phyloP scores from a whole-genome alignment of 2,797 vertebrate species.

The Rhinophrynus dorsalis region DNA sequence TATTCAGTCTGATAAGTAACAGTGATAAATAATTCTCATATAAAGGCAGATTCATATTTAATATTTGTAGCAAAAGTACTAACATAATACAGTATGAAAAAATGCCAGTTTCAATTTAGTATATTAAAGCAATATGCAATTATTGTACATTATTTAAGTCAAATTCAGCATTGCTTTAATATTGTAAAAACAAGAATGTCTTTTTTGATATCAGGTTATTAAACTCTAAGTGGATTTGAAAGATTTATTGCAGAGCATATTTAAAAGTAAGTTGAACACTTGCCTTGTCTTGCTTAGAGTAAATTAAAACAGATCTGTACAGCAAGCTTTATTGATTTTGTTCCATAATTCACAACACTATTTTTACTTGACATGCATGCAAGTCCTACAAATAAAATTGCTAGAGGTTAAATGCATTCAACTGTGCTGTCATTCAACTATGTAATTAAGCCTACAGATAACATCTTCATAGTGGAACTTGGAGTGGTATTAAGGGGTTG shows the following conservation, averaged over 20 bases:
- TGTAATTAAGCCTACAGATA: too few species aligned
- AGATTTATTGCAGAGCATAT: not conserved
- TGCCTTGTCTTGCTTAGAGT: too few species aligned
- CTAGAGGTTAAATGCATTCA: too few species aligned
- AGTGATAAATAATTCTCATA: conserved; percentile 27
- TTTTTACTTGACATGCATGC: too few species aligned
- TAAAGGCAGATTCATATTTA: conserved; percentile 12
- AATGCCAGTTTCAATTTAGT: conserved; percentile 18
- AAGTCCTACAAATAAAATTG: too few species aligned
- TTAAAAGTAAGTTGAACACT: too few species aligned
- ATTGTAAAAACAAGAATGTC: not conserved
- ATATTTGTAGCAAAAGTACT: not conserved
- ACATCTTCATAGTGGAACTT: too few species aligned
- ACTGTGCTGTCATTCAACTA: too few species aligned
- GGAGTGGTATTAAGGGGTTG: too few species aligned
- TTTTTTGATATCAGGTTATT: not conserved
- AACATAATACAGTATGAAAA: conserved; percentile 6
- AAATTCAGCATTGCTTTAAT: conserved; percentile 36
- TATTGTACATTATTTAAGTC: conserved; percentile 21
- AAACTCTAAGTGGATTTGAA: not conserved
- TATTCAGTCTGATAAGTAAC: not conserved
- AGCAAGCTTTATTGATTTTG: too few species aligned
- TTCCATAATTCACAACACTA: too few species aligned
- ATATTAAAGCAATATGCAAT: conserved; percentile 10
- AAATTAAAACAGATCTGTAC: too few species aligned